A percentile compares a stretch with the other conserved stretches of the same genome.
phyloP scores from a whole-genome alignment of 2,888 invertebrate genomes.

The Stenolophus ochropezus region DNA sequence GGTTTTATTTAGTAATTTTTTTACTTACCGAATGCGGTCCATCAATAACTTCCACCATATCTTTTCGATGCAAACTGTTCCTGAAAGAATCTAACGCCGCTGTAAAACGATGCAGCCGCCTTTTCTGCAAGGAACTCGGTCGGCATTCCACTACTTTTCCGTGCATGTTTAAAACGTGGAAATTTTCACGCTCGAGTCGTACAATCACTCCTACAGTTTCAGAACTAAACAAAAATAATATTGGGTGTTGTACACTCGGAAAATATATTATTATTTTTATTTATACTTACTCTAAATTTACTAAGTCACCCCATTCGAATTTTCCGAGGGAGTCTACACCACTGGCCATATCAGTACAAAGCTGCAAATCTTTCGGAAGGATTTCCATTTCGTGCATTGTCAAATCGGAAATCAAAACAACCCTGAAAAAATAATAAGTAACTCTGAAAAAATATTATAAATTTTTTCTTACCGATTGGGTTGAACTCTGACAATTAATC shows the following conservation, averaged over 20 bases:
- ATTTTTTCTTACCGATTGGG: slow-evolving; percentile 80
- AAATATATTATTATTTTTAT: no score
- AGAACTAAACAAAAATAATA: no score
- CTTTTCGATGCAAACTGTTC: slow-evolving; percentile 94
- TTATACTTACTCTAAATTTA: slow-evolving; percentile 87
- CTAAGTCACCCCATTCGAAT: slow-evolving; percentile 99
- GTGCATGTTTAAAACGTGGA: slow-evolving; percentile 97
- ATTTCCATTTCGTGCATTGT: slow-evolving; percentile 98
- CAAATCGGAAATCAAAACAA: slow-evolving; percentile 96
- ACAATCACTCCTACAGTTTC: slow-evolving; percentile 99
- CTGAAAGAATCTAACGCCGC: slow-evolving; percentile 96
- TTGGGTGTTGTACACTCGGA: no score
- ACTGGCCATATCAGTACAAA: slow-evolving; percentile 98
- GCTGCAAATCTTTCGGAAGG: slow-evolving; percentile 93
- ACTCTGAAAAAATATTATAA: no score
- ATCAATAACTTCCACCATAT: slow-evolving; percentile 98
- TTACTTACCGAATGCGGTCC: slow-evolving; percentile 89
- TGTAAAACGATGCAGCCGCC: slow-evolving; percentile 91
- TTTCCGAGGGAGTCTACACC: slow-evolving; percentile 99
- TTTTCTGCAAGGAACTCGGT: slow-evolving; percentile 94
- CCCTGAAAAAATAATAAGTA: no score
- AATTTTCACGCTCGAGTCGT: slow-evolving; percentile 95
- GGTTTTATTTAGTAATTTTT: no score
- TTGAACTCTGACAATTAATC: slow-evolving; percentile 96
- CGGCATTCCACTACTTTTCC: slow-evolving; percentile 96